phyloP scores from a whole-genome alignment of 2,888 invertebrate species.

The Holacanthella duospinosa region DNA sequence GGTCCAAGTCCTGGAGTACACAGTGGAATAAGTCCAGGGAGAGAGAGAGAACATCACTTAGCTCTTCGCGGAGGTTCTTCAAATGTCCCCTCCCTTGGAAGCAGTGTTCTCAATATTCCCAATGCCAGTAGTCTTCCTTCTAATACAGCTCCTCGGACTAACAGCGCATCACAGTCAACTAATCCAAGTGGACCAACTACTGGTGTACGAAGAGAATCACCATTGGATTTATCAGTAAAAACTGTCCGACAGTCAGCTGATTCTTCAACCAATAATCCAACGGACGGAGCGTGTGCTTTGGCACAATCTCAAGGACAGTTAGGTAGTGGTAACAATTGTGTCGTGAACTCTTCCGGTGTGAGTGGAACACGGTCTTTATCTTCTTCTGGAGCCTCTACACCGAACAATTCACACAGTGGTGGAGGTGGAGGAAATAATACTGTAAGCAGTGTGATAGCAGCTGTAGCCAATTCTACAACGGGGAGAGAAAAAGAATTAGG shows the following conservation, averaged over 20 bases:
- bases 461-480: constrained; percentile 32
- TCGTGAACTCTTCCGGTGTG: constrained; percentile 8
- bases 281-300: constrained; percentile 9
- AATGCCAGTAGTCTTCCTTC: background rate
- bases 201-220: constrained; percentile 53
- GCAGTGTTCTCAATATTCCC: background rate
- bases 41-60: background rate
- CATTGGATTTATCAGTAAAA: constrained; percentile 77
- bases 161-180: background rate
- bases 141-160: constrained; percentile 14
- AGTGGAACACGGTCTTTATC: constrained; percentile 26
- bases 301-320: constrained; percentile 6
- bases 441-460: constrained; percentile 31
- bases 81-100: background rate
- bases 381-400: constrained; percentile 32
- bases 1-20: constrained; percentile 6
- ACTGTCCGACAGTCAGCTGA: constrained; percentile 79
- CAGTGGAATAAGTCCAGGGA: background rate
- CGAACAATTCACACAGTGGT: constrained; percentile 15
- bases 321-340: constrained; percentile 6
- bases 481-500: constrained; percentile 7
- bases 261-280: constrained; percentile 56
- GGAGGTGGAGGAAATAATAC: constrained; percentile 15
- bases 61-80: constrained; percentile 3
- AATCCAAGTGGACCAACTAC: constrained; percentile 8